Conservation (phyloP, 2,888 invertebrate species). For the Drepana falcataria region DNA sequence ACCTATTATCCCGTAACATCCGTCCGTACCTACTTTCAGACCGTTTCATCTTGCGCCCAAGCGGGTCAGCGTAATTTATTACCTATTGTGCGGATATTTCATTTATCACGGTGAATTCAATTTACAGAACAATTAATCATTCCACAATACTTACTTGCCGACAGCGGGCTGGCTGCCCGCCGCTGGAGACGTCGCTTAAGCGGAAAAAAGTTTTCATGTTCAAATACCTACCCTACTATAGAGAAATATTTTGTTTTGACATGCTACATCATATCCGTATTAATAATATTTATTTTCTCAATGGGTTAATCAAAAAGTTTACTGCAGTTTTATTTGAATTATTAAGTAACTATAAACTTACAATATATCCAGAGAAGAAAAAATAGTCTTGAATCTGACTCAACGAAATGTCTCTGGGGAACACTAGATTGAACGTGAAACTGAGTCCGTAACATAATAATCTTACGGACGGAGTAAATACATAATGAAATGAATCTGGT, state of each 20-base stretch:
- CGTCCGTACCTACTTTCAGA: conserved; percentile 63
- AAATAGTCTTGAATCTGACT: conserved; percentile 2
- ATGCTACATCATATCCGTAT: too few species aligned
- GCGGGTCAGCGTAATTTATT: conserved; percentile 77
- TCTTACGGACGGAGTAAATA: conserved; percentile 14
- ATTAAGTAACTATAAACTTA: background rate
- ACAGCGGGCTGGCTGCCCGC: conserved; percentile 60
- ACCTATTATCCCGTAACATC: conserved; percentile 61
- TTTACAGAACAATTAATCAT: conserved; percentile 78
- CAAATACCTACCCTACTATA: conserved; percentile 19
- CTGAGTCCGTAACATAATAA: conserved; percentile 21
- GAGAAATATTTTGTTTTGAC: conserved; percentile 31
- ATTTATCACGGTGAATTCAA: conserved; percentile 79
- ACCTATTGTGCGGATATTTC: conserved; percentile 78
- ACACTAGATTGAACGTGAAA: conserved; percentile 25
- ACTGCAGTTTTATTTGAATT: too few species aligned
- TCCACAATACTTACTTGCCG: conserved; percentile 74
- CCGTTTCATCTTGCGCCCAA: conserved; percentile 72
- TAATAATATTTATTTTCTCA: too few species aligned
- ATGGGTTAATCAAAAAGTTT: too few species aligned
- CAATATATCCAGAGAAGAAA: background rate
- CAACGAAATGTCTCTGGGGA: conserved; percentile 21
- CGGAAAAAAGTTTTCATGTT: conserved; percentile 47
- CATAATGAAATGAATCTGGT: conserved; percentile 7
- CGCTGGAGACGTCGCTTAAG: conserved; percentile 35